Evolutionary conservation across 2,113 vertebrate species (phyloP), one percentile per base, ranked within the genome.

Genomic region (Microcebus murinus): DNA sequence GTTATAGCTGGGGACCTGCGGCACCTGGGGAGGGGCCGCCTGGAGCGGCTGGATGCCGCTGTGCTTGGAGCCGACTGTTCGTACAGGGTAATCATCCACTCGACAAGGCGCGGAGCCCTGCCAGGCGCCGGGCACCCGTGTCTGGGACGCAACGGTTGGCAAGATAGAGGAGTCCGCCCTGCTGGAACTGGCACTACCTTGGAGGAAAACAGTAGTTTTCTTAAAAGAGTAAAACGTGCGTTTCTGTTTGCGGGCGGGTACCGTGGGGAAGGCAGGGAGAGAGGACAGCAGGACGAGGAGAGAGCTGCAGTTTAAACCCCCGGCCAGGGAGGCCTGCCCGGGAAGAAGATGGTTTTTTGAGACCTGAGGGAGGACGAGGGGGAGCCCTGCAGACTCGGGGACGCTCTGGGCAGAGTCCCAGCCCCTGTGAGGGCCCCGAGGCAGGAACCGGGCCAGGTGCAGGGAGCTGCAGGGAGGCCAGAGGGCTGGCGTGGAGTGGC

Each of bases 71-170:
- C 29, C 14, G 29, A 31, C 11, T 65, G 4, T 65, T 65, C 31
- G 14, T 65, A 29, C 27, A 14, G 13, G 11, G 15, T 50, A 23
- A 31, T 14, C 14, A 11, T 6, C 39, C n/a, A 6, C 15, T 42
- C 29, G 27, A 74, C n/a, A 39, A 70, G 31, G 39, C 34, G 25
- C 21, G 4, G 45, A 14, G 59, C 27, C 25, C 68, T 31, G 17
- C 29, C 4, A 4, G 4, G 45, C 3, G 29, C 79, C 4, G 0
- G 55, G 59, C 45, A 52, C 34, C 4, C 42, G 52, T 17, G 0
- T 23, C 42, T 5, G 14, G 67, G 34, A 7, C 1, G 1, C 14
- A 3, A n/a, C 0, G 25, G 27, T 50, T 12, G 31, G 39, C 27
- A 20, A 50, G 34, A 17, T 4, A 25, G 27, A 59, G 12, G 39